Conservation (phyloP, 2,888 invertebrate species). For the Lasioglossum pauxillum region DNA sequence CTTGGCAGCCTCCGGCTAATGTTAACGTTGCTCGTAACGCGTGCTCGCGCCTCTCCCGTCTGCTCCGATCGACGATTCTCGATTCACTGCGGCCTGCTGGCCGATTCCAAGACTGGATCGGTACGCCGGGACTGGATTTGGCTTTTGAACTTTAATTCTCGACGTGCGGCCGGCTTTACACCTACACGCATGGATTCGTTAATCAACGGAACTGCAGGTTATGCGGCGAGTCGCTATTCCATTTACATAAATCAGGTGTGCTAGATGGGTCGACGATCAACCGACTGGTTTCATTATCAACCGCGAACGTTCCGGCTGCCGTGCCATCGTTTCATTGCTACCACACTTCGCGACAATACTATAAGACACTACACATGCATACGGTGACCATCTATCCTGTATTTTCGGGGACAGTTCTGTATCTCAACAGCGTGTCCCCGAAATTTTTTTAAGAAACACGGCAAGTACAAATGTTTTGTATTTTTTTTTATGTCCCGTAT, state of each 20-base stretch:
- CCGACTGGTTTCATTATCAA: neutral
- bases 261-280: neutral
- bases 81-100: slow-evolving; percentile 44
- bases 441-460: no score
- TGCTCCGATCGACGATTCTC: slow-evolving; percentile 36
- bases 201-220: slow-evolving; percentile 32
- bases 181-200: slow-evolving; percentile 27
- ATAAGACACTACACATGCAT: no score
- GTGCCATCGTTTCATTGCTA: neutral
- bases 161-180: slow-evolving; percentile 13
- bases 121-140: slow-evolving; percentile 31
- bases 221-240: neutral
- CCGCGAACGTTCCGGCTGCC: no score
- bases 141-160: slow-evolving; percentile 48
- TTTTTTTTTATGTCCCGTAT: no score
- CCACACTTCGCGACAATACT: neutral
- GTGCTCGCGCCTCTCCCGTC: slow-evolving; percentile 10
- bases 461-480: no score
- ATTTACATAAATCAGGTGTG: neutral
- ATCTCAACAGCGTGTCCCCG: no score
- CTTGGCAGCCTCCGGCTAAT: slow-evolving; percentile 19
- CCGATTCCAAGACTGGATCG: slow-evolving; percentile 39
- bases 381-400: no score
- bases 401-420: no score
- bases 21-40: slow-evolving; percentile 20